A percentile compares a stretch with the other conserved stretches of the same genome.
phyloP scores from a whole-genome alignment of 2,797 vertebrate species.

The Pseudochaenichthys georgianus region DNA sequence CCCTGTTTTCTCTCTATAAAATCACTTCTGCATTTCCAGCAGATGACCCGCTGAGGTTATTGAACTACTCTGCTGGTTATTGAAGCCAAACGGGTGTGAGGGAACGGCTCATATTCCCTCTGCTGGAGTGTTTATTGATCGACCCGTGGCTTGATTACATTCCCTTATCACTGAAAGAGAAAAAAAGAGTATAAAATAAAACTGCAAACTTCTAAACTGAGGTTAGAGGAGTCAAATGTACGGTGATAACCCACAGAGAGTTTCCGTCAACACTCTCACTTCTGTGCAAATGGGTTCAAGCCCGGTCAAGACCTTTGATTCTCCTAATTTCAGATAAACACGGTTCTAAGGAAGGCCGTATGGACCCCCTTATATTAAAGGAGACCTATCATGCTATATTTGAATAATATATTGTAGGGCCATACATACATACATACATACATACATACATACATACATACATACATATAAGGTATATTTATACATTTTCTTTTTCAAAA shows the following conservation, averaged over 20 bases:
- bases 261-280: constrained; percentile 26
- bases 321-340: background rate
- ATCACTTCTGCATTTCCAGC: constrained; percentile 67
- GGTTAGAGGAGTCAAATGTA: constrained; percentile 3
- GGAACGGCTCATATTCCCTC: constrained; percentile 26
- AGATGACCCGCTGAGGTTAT: constrained; percentile 56
- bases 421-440: too few relatives aligned
- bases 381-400: too few relatives aligned
- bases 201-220: background rate
- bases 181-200: background rate
- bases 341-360: too few relatives aligned
- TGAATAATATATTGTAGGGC: too few relatives aligned
- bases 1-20: constrained; percentile 43
- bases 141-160: constrained; percentile 21
- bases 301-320: constrained; percentile 16
- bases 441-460: too few relatives aligned
- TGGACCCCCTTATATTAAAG: too few relatives aligned
- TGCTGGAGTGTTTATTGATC: constrained; percentile 61
- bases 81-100: constrained; percentile 8
- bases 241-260: constrained; percentile 4
- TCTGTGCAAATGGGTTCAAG: constrained; percentile 27
- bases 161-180: background rate
- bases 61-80: constrained; percentile 54
- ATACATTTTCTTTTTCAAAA: too few relatives aligned
- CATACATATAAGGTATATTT: too few relatives aligned